Conservation (phyloP, 1,140 invertebrate genomes). For the Cydia splendana region DNA sequence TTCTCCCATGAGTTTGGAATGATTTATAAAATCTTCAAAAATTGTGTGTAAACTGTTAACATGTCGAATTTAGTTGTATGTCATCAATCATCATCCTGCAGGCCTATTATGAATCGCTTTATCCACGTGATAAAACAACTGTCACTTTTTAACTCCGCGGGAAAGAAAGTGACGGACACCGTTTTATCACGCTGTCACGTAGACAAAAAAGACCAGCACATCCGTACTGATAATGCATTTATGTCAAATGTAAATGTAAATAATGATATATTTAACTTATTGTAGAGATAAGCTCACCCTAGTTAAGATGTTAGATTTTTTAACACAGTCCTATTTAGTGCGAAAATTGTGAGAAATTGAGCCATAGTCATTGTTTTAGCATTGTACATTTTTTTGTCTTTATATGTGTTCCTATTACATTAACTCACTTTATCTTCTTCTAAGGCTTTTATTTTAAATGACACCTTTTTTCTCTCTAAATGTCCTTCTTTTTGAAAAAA, state of each 20-base stretch:
- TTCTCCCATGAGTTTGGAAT: too few relatives aligned
- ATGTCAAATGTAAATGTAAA: constrained; percentile 56
- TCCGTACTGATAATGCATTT: background rate
- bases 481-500: too few relatives aligned
- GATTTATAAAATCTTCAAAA: too few relatives aligned
- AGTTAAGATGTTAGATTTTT: constrained; percentile 52
- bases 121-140: too few relatives aligned
- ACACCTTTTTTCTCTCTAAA: too few relatives aligned
- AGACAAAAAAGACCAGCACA: too few relatives aligned
- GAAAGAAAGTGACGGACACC: too few relatives aligned
- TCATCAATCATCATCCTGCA: too few relatives aligned
- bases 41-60: background rate
- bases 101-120: too few relatives aligned
- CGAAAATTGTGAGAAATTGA: constrained; percentile 20
- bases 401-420: constrained; percentile 8
- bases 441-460: background rate
- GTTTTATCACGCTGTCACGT: too few relatives aligned
- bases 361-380: background rate
- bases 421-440: background rate
- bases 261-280: constrained; percentile 60
- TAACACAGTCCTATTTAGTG: constrained; percentile 44
- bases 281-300: constrained; percentile 48
- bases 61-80: background rate
- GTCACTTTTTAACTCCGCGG: too few relatives aligned
- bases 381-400: constrained; percentile 14